Evolutionary conservation across 2,113 vertebrate genomes (phyloP), one percentile per base, ranked within the genome.

Genomic region (Sciurus niger): DNA sequence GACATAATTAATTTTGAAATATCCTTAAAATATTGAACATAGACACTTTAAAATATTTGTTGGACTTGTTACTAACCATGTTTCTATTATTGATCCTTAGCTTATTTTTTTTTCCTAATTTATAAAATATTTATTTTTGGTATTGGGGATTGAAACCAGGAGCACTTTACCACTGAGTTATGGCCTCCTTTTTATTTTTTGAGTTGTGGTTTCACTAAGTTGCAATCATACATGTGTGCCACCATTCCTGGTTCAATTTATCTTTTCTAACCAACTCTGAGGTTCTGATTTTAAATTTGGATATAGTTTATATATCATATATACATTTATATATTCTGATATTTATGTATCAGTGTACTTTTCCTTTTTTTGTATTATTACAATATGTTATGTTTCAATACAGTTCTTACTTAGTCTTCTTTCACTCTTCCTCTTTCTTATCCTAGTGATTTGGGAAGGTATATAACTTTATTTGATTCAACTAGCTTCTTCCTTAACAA

Each of bases 11-110:
- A 60, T 76, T 88, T 77, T 43, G 28, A 22, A 63, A 51, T 28
- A 80, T 6, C 5, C 53, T 63, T 40, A 8, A n/a, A 70, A 63
- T 48, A 32, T 6, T 68, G 20, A 58, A 82, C 8, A 22, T 24
- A 68, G 43, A 68, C 28, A 77, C 70, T 32, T 43, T 48, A 89
- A 73, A 95, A 48, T 67, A 86, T 86, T 85, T 94, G 37, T 40
- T 67, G 94, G 7, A 6, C 6, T 70, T 96, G 4, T 65, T 79
- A 14, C 58, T 67, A 58, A 3, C 0, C 6, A 43, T 43, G 17
- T 94, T 70, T 91, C 4, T 37, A 30, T 11, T 70, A 4, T 60
- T 24, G 67, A 79, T 65, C 3, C 28, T 70, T 46, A 60, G 4
- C 24, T 76, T 51, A 63, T 30, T 67, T 92, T 76, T 76, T 40